Evolutionary conservation across 1,140 invertebrate species (phyloP).

Genomic region (Camponotus floridanus): DNA sequence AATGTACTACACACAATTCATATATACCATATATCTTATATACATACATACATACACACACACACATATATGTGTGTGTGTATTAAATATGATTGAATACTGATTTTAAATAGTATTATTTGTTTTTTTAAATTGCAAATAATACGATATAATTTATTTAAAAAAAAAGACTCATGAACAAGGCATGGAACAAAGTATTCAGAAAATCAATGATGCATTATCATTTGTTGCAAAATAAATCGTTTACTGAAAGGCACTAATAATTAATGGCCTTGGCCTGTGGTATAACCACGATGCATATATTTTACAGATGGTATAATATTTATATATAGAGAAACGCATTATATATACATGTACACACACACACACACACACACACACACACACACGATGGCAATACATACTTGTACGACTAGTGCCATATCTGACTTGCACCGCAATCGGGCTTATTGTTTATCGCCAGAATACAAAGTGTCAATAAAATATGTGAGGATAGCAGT

Average conservation of each 20-base stretch:
- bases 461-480: conserved; percentile 61
- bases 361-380: not conserved
- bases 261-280: conserved; percentile 53
- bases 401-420: conserved; percentile 62
- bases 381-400: not conserved
- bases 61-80: not conserved
- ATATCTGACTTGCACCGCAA: conserved; percentile 68
- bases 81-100: not conserved
- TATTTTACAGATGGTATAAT: conserved; percentile 53
- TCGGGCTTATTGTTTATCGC: conserved; percentile 69
- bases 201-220: not conserved
- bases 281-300: conserved; percentile 39
- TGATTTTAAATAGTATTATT: not conserved
- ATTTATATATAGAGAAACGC: not conserved
- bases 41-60: too few relatives aligned
- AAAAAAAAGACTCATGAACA: too few relatives aligned
- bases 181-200: not conserved
- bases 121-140: not conserved
- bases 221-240: conserved; percentile 30
- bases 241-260: conserved; percentile 32
- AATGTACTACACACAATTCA: too few relatives aligned
- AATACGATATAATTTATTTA: not conserved
- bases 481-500: conserved; percentile 4
- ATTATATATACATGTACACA: not conserved
- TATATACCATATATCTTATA: too few relatives aligned